Evolutionary conservation across 2,113 vertebrate genomes (phyloP).

Genomic region (Aspidoscelis tigris): DNA sequence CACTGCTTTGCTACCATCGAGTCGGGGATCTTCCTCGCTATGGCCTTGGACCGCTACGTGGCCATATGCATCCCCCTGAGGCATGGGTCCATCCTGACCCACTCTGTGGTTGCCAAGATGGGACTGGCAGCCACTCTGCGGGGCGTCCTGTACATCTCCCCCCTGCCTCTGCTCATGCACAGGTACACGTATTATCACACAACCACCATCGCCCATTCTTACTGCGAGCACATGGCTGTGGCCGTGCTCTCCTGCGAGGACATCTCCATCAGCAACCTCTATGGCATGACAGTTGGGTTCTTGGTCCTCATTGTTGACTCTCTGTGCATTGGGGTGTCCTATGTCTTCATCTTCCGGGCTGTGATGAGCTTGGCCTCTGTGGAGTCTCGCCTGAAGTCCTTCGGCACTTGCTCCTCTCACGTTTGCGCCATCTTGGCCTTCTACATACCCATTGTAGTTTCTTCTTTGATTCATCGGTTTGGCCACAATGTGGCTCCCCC

Average conservation of each 20-base stretch:
- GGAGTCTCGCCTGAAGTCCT: conserved; percentile 61
- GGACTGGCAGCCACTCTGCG: conserved; percentile 31
- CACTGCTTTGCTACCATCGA: conserved; percentile 67
- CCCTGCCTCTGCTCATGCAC: conserved; percentile 56
- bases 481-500: conserved; percentile 46
- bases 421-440: conserved; percentile 66
- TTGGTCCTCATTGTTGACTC: conserved; percentile 58
- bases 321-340: conserved; percentile 63
- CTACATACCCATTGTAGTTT: conserved; percentile 55
- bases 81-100: conserved; percentile 49
- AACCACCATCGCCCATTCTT: conserved; percentile 54
- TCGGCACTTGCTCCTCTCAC: conserved; percentile 66
- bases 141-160: conserved; percentile 50
- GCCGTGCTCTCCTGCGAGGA: conserved; percentile 54
- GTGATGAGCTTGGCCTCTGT: conserved; percentile 46
- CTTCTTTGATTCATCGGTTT: conserved; percentile 64
- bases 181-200: conserved; percentile 51
- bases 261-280: conserved; percentile 51
- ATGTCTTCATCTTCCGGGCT: conserved; percentile 43
- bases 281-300: conserved; percentile 56
- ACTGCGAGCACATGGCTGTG: conserved; percentile 64
- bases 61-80: conserved; percentile 67
- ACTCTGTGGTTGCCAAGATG: conserved; percentile 40
- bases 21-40: conserved; percentile 61
- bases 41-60: conserved; percentile 68